Base-by-base conservation (phyloP, 1,140 invertebrate genomes). In the Sitophilus oryzae region DNA sequence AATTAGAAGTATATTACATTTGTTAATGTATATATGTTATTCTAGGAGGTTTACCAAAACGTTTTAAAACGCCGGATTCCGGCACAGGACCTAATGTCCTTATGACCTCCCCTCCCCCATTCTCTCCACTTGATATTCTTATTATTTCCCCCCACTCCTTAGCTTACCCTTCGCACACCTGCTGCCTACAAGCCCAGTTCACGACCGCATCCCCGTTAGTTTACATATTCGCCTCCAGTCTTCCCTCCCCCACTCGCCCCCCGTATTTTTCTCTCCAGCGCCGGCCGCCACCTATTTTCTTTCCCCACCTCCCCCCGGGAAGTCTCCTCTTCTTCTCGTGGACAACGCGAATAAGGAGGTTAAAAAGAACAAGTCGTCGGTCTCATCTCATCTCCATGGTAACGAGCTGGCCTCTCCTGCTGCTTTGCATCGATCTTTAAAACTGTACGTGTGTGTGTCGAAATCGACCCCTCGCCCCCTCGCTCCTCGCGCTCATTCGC, bases 371-470 rank as follows among this genome's bases (percentile, higher is more conserved):
- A 71, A 71, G 69, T 67, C 65, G 66, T 43, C 5, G 38, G 38
- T 69, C 68, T 71, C 70, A 71, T 71, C 70, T 70, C 68, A 71
- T 71, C 70, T 67, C 70, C 70, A 71, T 71, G 70, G 70, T 71
- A 71, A 71, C 70, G 70, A 71, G 70, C 68, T 71, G 60, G 66
- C 68, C 70, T 59, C 60, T 62, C 60, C 63, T 71, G 67, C 67
- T 71, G 67, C 67, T 71, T 71, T 71, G 68, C 70, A 71, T 71
- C 68, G 70, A 71, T 71, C 70, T 71, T 71, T 71, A 71, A 71
- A 71, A 70, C 68, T 69, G 65, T 67, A 59, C 66, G 63, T 67
- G 61, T 63, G 64, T 63, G 58, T 62, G 44, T 35, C 52, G 53
- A 59, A 56, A 47, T 58, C 56, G 43, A 35, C 35, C 55, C 42